phyloP scores from a whole-genome alignment of 2,113 vertebrate species.

The Haemorhous mexicanus region DNA sequence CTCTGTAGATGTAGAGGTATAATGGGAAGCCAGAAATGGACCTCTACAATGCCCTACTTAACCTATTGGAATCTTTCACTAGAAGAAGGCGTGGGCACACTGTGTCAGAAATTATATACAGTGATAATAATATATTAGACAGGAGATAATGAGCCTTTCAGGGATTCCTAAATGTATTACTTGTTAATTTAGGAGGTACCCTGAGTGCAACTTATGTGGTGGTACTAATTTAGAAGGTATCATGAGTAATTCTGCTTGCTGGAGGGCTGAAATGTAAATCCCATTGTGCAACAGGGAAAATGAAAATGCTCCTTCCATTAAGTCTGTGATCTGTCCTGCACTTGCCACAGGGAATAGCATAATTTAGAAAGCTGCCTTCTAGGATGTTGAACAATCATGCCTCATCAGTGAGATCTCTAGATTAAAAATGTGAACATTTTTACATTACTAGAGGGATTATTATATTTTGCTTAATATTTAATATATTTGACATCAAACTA shows the following conservation, averaged over 20 bases:
- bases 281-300: not conserved
- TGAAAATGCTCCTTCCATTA: slow-evolving; percentile 43
- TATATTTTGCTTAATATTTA: slow-evolving; percentile 69
- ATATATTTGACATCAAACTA: slow-evolving; percentile 64
- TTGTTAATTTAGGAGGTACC: slow-evolving; percentile 61
- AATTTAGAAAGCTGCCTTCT: slow-evolving; percentile 63
- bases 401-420: slow-evolving; percentile 62
- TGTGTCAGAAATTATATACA: slow-evolving; percentile 18
- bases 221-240: slow-evolving; percentile 61
- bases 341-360: slow-evolving; percentile 22
- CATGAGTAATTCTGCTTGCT: slow-evolving; percentile 19
- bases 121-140: slow-evolving; percentile 46
- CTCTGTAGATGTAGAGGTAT: not conserved
- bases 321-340: slow-evolving; percentile 49
- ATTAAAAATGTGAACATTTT: slow-evolving; percentile 68
- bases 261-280: slow-evolving; percentile 41
- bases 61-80: not conserved
- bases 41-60: not conserved
- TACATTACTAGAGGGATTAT: slow-evolving; percentile 67
- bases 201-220: slow-evolving; percentile 29
- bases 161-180: slow-evolving; percentile 58
- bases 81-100: not conserved
- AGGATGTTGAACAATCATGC: slow-evolving; percentile 46
- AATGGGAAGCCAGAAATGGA: not conserved
- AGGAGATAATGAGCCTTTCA: slow-evolving; percentile 42